Conservation (phyloP, 2,888 invertebrate species). For the Heliconius ethilla region DNA sequence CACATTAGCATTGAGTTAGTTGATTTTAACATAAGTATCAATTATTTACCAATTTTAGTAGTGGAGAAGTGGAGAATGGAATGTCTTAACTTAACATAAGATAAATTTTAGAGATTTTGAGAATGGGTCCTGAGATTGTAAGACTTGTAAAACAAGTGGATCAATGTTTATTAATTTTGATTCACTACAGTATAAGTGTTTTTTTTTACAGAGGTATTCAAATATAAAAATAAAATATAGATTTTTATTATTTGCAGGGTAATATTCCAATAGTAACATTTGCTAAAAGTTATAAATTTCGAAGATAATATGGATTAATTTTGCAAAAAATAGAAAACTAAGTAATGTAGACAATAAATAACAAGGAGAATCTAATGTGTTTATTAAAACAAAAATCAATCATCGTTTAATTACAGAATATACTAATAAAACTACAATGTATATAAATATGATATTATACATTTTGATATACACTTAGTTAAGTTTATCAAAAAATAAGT, state of each 20-base stretch:
- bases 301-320: background rate
- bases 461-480: background rate
- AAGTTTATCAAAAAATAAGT: background rate
- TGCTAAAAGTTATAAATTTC: background rate
- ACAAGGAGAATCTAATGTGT: background rate
- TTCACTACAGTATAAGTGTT: background rate
- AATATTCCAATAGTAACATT: background rate
- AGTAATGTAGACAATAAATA: background rate
- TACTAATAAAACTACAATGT: background rate
- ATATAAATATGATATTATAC: background rate
- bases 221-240: background rate
- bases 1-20: no score
- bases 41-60: background rate
- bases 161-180: background rate
- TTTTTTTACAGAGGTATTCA: background rate
- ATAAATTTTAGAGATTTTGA: background rate
- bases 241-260: background rate
- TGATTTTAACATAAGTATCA: no score
- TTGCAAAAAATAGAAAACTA: background rate
- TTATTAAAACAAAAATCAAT: background rate
- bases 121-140: background rate
- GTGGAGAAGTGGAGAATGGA: no score
- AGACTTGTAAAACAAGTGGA: background rate
- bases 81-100: no score
- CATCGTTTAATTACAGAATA: no score